Evolutionary conservation across 1,140 invertebrate genomes (phyloP).

Genomic region (Neotoxoptera formosana): DNA sequence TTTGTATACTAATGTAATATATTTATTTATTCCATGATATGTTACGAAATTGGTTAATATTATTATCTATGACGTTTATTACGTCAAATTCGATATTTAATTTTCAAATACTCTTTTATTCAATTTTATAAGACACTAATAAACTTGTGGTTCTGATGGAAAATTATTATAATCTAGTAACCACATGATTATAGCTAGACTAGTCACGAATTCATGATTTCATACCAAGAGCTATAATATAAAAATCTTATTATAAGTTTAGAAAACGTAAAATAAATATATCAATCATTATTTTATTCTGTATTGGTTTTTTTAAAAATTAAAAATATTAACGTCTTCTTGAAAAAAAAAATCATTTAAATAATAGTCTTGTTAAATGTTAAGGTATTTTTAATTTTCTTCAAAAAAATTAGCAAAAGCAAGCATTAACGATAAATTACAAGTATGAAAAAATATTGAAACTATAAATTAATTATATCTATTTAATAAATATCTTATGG

Average conservation of each 20-base stretch:
- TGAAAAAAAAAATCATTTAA: neutral
- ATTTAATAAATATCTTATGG: neutral
- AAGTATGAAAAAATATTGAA: neutral
- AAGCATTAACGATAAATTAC: neutral
- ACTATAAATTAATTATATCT: neutral
- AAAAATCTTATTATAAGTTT: neutral
- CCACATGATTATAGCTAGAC: neutral
- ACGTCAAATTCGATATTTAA: neutral
- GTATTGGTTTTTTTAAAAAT: too few relatives aligned
- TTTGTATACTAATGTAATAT: neutral
- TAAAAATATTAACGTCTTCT: neutral
- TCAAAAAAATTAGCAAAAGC: neutral
- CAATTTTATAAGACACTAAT: neutral
- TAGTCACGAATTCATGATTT: conserved; percentile 1
- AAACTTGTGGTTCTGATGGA: neutral
- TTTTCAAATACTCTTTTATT: neutral
- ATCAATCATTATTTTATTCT: neutral
- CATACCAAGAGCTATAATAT: neutral
- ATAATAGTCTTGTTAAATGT: neutral
- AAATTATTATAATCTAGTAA: conserved; percentile 9
- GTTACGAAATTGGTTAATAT: neutral
- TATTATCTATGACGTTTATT: neutral
- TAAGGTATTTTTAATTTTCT: neutral
- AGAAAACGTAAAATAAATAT: neutral
- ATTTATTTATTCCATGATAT: neutral